Conservation (phyloP, 2,888 invertebrate genomes). For the Strigamia maritima region DNA sequence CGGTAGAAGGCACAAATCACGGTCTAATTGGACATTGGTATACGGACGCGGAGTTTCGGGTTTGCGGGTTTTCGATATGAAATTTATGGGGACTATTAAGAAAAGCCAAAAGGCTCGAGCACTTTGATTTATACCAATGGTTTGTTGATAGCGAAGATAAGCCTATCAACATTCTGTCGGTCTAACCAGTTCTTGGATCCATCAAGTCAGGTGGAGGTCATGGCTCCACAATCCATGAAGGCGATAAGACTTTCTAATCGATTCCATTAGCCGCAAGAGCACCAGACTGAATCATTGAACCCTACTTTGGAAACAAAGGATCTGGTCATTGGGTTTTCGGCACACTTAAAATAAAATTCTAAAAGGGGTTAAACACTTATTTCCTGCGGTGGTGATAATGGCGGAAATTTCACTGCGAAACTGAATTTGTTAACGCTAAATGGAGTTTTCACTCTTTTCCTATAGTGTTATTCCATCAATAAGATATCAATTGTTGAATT, state of each 20-base stretch:
- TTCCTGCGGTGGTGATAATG: not conserved
- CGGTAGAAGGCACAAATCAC: not conserved
- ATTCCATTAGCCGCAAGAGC: conserved; percentile 29
- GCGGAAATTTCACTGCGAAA: not conserved
- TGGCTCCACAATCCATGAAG: conserved; percentile 25
- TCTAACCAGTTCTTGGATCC: not conserved
- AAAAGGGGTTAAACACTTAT: not conserved
- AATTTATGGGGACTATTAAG: not conserved
- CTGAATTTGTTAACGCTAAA: conserved; percentile 21
- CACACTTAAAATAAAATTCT: not conserved
- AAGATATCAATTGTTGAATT: too few relatives aligned
- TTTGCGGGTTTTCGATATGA: not conserved
- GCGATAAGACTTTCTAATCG: conserved; percentile 27
- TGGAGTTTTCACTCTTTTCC: too few relatives aligned
- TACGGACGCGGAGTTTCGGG: not conserved
- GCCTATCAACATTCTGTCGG: not conserved
- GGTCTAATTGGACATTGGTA: not conserved
- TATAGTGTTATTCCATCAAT: not conserved
- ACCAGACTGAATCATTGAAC: conserved; percentile 4
- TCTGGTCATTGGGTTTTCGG: not conserved
- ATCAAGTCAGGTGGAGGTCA: conserved; percentile 3
- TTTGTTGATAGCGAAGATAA: conserved; percentile 4
- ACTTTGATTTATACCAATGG: conserved; percentile 4
- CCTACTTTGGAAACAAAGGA: not conserved
- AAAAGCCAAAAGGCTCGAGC: not conserved